A percentile compares a stretch with the other conserved stretches of the same genome.
Evolutionary conservation across 2,888 invertebrate genomes (phyloP).

Genomic region (Apamea anceps): DNA sequence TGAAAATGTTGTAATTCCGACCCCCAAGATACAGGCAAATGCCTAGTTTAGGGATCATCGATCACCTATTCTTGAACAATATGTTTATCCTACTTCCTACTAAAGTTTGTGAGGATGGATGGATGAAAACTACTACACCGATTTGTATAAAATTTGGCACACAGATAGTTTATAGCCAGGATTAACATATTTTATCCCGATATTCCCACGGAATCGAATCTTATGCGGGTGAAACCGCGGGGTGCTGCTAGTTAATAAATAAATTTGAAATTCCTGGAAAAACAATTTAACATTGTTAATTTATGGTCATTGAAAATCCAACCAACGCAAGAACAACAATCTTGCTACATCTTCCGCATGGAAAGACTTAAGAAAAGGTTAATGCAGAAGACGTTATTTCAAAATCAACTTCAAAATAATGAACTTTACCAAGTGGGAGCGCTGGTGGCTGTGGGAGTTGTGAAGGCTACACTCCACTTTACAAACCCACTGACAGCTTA

Average conservation of each 20-base stretch:
- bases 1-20: not conserved
- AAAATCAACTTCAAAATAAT: constrained; percentile 19
- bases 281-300: not conserved
- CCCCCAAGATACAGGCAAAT: not conserved
- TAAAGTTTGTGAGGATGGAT: not conserved
- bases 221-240: not conserved
- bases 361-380: not conserved
- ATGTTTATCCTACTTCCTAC: not conserved
- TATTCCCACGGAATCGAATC: not conserved
- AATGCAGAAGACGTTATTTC: not conserved
- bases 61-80: not conserved
- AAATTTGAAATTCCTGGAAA: not conserved
- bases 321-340: not conserved
- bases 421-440: constrained; percentile 6
- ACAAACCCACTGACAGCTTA: constrained; percentile 1
- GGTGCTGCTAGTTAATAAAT: not conserved
- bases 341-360: not conserved
- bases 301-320: not conserved
- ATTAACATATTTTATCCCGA: not conserved
- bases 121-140: not conserved
- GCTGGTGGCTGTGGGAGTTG: constrained; percentile 7
- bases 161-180: not conserved
- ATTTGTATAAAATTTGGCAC: not conserved
- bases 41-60: not conserved
- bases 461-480: constrained; percentile 18